Evolutionary conservation across 2,888 invertebrate genomes (phyloP).

Genomic region (Euzophera pinguis): DNA sequence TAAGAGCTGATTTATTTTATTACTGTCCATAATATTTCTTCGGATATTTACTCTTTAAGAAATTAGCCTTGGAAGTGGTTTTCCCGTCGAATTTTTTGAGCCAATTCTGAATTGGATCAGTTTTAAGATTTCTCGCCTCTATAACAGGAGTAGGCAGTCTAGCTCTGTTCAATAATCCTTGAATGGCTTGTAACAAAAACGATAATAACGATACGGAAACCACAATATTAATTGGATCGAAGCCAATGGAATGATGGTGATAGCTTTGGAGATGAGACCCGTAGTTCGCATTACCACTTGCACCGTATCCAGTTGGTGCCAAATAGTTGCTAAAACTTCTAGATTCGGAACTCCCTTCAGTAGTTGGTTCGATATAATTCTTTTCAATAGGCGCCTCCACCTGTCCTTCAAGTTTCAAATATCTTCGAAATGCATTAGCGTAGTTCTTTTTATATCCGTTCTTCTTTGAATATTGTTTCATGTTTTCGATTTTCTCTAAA

Average conservation of each 20-base stretch:
- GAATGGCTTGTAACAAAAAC: conserved; percentile 66
- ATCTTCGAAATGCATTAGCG: conserved; percentile 19
- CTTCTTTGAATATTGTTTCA: conserved; percentile 39
- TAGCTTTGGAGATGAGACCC: conserved; percentile 43
- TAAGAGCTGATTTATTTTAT: background rate
- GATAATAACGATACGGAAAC: conserved; percentile 71
- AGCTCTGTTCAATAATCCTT: conserved; percentile 58
- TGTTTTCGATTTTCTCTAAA: conserved; percentile 52
- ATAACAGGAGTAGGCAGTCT: conserved; percentile 61
- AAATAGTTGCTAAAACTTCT: conserved; percentile 59
- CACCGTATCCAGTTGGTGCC: conserved; percentile 52
- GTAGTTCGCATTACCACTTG: conserved; percentile 50
- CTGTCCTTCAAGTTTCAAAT: conserved; percentile 38
- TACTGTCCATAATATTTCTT: conserved; percentile 36
- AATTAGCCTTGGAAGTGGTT: conserved; percentile 36
- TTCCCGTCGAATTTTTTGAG: conserved; percentile 45
- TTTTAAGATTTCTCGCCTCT: conserved; percentile 47
- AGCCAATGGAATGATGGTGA: conserved; percentile 74
- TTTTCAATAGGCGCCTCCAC: conserved; percentile 51
- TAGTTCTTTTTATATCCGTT: conserved; percentile 21
- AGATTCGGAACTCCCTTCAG: conserved; percentile 29
- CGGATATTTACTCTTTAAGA: conserved; percentile 48
- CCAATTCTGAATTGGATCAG: conserved; percentile 45
- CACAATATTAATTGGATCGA: conserved; percentile 73
- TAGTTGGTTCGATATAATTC: conserved; percentile 30